Evolutionary conservation across 2,888 invertebrate genomes (phyloP), one percentile per base, ranked within the genome.

Genomic region (Drosophila multiciliata): DNA sequence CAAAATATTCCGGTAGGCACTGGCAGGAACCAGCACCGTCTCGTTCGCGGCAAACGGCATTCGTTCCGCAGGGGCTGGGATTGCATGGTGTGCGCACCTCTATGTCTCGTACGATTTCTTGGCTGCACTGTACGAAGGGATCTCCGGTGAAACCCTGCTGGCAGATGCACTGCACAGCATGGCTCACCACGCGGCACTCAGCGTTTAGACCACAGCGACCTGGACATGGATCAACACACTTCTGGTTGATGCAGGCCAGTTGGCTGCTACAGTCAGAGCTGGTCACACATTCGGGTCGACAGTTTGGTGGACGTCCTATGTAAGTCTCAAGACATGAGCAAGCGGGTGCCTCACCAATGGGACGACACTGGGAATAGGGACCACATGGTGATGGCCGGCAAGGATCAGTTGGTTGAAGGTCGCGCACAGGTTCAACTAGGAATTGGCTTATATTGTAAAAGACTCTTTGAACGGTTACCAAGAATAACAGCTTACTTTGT

Each of bases 361-460:
- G 94, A 90, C 95, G 95, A 87, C 97, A 97, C 88, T 96, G 94
- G 1, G 97, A 94, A 91, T 96, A 96, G 1, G 96, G 95, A n/a
- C 97, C 97, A 91, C 97, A 97, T 1, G 97, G 97, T 42, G 96
- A 96, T 60, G 97, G 96, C 63, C 94, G 93, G 88, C 97, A 97
- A n/a, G 96, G 96, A 87, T 96, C 95, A 36, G 94, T 92, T 35
- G 93, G 93, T 60, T 94, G 88, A 67, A 92, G 80, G 82, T 93
- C 92, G 49, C 92, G 91, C 78, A 94, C 93, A 26, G 94, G 94
- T 84, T 92, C 93, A 85, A 93, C 94, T 93, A 29, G 9, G 35
- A 42, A 32, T 45, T 15, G 49, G 11, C 15, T 32, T 35, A 29
- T 33, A 29, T 63, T 59, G 20, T 33, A 38, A 26, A 49, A 6